Evolutionary conservation across 2,113 vertebrate genomes (phyloP).

Genomic region (Albula goreensis): DNA sequence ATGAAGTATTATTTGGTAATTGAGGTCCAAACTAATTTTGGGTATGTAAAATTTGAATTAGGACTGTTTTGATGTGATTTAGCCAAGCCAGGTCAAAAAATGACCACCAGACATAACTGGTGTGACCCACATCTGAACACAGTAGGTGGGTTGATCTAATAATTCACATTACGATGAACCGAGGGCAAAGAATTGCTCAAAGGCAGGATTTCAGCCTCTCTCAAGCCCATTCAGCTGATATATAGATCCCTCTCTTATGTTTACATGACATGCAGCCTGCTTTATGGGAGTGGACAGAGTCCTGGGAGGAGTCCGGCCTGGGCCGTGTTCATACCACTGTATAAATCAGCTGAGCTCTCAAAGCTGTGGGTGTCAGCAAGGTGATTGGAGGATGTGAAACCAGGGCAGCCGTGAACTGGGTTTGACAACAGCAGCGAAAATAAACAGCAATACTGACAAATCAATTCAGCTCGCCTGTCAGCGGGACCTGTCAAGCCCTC

Average conservation of each 20-base stretch:
- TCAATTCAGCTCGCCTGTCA: constrained; percentile 65
- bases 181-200: no score
- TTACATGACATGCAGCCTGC: background rate
- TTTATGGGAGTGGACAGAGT: background rate
- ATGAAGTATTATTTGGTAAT: no score
- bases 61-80: no score
- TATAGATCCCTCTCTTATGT: background rate
- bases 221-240: no score
- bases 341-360: constrained; percentile 10
- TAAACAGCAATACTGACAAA: constrained; percentile 63
- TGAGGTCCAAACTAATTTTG: no score
- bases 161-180: no score
- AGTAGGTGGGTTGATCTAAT: no score
- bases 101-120: no score
- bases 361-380: background rate
- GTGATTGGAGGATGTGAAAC: constrained; percentile 15
- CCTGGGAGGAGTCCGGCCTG: background rate
- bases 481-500: constrained; percentile 59
- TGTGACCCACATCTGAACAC: no score
- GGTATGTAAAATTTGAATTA: no score
- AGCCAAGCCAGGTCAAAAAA: no score
- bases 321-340: background rate
- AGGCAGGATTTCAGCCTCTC: no score
- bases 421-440: constrained; percentile 43
- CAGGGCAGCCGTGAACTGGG: background rate